Base-by-base conservation (phyloP, 1,140 invertebrate genomes). In the Anastatus disparis region DNA sequence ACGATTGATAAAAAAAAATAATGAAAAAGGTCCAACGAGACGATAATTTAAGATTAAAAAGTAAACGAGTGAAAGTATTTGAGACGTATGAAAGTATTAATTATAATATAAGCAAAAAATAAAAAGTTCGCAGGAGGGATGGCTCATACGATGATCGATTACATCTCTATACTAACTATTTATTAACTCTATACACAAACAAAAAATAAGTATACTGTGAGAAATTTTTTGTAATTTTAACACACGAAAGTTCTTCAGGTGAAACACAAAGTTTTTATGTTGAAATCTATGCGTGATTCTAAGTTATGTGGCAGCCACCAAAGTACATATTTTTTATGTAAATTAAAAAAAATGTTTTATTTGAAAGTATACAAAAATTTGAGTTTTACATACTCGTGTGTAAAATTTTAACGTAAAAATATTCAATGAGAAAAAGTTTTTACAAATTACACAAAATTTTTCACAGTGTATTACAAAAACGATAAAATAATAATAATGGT, bases 51-150 rank as follows among this genome's bases (percentile, higher is more conserved):
- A 68, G 22, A 68, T 31, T 35, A 35, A 6, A n/a, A n/a, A 35
- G 31, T 4, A n/a, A 61, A 69, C 56, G 22, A 61, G 42, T 29
- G 56, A 69, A 69, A 68, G 65, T 68, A 68, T 38, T 61, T 17
- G 7, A 50, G 59, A 68, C 20, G 15, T 40, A 31, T 27, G 55
- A 69, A 61, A 61, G 55, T 59, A 67, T 52, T 26, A 13, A 52
- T n/a, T n/a, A n/a, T n/a, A 27, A 40, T 8, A 61, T 20, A 40
- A 50, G 58, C 15, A 29, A 69, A 22, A 13, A 17, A n/a, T n/a
- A n/a, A n/a, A n/a, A n/a, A n/a, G n/a, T n/a, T n/a, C n/a, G n/a
- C n/a, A n/a, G n/a, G n/a, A n/a, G n/a, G n/a, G n/a, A n/a, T n/a
- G n/a, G n/a, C n/a, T n/a, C n/a, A n/a, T n/a, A n/a, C 27, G 15